Base-by-base conservation (phyloP, 2,797 vertebrate genomes). In the Ctenopoma kingsleyae region DNA sequence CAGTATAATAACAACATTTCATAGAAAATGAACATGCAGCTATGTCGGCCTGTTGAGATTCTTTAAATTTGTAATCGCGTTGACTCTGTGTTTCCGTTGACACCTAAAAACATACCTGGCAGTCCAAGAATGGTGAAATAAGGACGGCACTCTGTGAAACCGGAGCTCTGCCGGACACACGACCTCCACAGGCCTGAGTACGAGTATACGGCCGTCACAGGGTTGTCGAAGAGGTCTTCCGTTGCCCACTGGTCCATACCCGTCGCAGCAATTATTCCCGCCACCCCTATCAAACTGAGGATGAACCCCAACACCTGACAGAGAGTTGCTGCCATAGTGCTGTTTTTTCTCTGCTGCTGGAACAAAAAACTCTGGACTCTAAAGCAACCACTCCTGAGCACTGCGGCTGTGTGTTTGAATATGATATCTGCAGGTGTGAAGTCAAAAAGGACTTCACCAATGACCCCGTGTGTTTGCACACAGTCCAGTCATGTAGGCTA, bases 191-290 rank as follows among this genome's bases (percentile, higher is more conserved):
- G 93, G 38, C 96, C 96, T 16, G 95, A 95, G 73, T 95, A 97
- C 68, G 95, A 95, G 89, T 90, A 96, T 1, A 97, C 91, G 0
- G 96, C 92, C 0, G 96, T 97, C 74, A 97, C 95, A 0, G 93
- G 92, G 76, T 94, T 96, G 78, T 96, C 95, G 62, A 93, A 94
- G 23, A 96, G 92, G 74, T 97, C 96, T 82, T 97, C 92, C 0
- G 95, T 96, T 65, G 95, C 96, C 96, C 96, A 97, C 83, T 96
- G 95, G 91, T 97, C 95, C 96, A 97, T 97, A 58, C 90, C 94
- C 0, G 96, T 97, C 0, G 96, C 89, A 0, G 93, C 95, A 0
- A 96, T 92, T 53, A 95, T 85, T 27, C 94, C 95, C 0, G 86
- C 95, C 1, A 95, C 16, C 5, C 96, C 97, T 5, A 96, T 32